Evolutionary conservation across 2,888 invertebrate species (phyloP).

Genomic region (Drosophila rubida): DNA sequence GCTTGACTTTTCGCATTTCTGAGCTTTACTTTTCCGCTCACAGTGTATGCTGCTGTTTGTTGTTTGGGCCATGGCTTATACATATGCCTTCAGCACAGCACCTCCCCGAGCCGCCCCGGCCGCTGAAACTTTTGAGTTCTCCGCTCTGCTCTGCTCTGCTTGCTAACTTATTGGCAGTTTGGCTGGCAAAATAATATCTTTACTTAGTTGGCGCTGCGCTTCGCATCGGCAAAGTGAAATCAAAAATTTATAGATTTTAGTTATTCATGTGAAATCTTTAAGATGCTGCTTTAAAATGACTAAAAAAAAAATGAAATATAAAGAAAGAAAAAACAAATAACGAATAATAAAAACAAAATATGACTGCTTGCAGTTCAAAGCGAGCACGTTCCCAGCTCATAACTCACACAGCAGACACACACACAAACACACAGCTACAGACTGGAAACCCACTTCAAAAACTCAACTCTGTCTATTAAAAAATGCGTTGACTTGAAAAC

Average conservation of each 20-base stretch:
- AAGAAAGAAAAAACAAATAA: conserved; percentile 21
- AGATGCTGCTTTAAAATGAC: conserved; percentile 64
- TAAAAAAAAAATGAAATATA: conserved; percentile 11
- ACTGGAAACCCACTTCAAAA: conserved; percentile 67
- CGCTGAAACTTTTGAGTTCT: conserved; percentile 24
- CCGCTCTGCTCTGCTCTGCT: conserved; percentile 26
- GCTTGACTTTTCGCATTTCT: conserved; percentile 55
- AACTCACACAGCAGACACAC: conserved; percentile 47
- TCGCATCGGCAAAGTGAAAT: conserved; percentile 64
- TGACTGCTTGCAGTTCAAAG: conserved; percentile 57
- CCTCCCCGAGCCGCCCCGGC: background rate
- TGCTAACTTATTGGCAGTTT: conserved; percentile 69
- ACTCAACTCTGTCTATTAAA: conserved; percentile 66
- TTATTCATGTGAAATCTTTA: conserved; percentile 78
- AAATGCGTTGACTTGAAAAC: conserved; percentile 51
- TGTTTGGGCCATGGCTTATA: conserved; percentile 46
- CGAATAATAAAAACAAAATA: conserved; percentile 28
- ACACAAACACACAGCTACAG: conserved; percentile 18
- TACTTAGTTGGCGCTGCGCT: conserved; percentile 32
- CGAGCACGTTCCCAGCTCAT: conserved; percentile 65
- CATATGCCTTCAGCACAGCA: conserved; percentile 1
- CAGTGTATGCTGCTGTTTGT: conserved; percentile 39
- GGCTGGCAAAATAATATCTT: conserved; percentile 55
- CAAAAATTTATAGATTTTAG: conserved; percentile 79
- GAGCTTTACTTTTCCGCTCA: conserved; percentile 41